Conservation (phyloP, 2,888 invertebrate genomes). For the Clunio marinus region DNA sequence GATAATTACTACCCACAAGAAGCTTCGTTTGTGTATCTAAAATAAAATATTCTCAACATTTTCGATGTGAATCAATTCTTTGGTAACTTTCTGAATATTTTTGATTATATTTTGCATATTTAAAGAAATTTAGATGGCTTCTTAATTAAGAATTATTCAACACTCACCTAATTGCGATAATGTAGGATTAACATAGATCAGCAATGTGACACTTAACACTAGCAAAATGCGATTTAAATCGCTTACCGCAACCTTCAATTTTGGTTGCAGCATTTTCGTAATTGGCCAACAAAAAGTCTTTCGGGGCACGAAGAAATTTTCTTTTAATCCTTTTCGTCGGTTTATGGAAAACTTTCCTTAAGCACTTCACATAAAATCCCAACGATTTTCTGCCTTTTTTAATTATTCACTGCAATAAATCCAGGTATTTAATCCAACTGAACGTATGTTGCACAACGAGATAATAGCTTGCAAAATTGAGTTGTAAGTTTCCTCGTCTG, state of each 20-base stretch:
- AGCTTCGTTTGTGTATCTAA: too few relatives aligned
- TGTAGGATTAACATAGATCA: constrained; percentile 35
- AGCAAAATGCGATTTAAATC: constrained; percentile 12
- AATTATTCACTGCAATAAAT: constrained; percentile 25
- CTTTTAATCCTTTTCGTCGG: constrained; percentile 20
- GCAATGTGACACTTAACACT: constrained; percentile 20
- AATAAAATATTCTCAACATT: too few relatives aligned
- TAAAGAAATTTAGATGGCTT: too few relatives aligned
- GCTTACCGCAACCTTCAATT: constrained; percentile 3
- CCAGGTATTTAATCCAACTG: constrained; percentile 21
- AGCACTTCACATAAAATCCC: constrained; percentile 6
- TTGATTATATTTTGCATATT: too few relatives aligned
- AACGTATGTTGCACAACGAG: constrained; percentile 2
- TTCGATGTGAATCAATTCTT: too few relatives aligned
- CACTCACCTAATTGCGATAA: constrained; percentile 37
- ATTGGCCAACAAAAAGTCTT: neutral
- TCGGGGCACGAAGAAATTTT: neutral
- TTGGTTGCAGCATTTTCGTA: constrained; percentile 31
- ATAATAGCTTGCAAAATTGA: neutral
- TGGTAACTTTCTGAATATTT: too few relatives aligned
- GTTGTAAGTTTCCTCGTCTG: constrained; percentile 22
- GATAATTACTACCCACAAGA: too few relatives aligned
- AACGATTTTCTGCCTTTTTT: neutral
- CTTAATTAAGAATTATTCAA: too few relatives aligned
- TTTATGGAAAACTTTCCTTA: constrained; percentile 7